A percentile compares a stretch with the other conserved stretches of the same genome.
phyloP scores from a whole-genome alignment of 2,113 vertebrate species.

The Piaya cayana region DNA sequence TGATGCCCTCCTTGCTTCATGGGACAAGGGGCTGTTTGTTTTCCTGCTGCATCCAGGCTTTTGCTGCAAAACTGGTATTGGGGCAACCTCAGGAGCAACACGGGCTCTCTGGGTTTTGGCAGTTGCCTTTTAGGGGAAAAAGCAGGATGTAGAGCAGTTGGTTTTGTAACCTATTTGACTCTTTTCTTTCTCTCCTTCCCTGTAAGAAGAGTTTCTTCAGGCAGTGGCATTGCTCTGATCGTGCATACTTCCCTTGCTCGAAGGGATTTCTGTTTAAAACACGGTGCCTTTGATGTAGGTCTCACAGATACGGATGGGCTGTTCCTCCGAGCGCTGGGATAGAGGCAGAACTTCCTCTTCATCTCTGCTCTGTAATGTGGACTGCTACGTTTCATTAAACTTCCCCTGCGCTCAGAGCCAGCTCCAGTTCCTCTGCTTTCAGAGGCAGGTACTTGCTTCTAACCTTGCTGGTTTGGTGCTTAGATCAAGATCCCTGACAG shows the following conservation, averaged over 20 bases:
- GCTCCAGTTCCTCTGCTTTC: not conserved
- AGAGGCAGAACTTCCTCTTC: not conserved
- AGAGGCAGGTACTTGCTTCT: not conserved
- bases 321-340: not conserved
- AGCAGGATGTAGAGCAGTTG: not conserved
- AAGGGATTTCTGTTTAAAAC: not conserved
- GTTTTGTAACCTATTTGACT: not conserved
- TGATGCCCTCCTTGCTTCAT: not conserved
- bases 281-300: not conserved
- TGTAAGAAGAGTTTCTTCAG: not conserved
- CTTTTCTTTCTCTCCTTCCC: not conserved
- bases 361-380: not conserved
- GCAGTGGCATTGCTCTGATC: accelerated
- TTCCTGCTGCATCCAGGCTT: not conserved
- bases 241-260: accelerated
- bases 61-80: not conserved
- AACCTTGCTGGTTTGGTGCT: not conserved
- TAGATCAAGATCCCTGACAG: not conserved
- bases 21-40: not conserved
- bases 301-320: accelerated
- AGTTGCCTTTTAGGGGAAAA: not conserved
- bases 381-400: not conserved
- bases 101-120: no score
- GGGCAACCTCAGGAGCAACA: not conserved
- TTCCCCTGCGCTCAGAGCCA: not conserved